Percentiles rank a stretch among this genome's conserved stretches.
phyloP scores from a whole-genome alignment of 2,113 vertebrate genomes.

The Engraulis encrasicolus region DNA sequence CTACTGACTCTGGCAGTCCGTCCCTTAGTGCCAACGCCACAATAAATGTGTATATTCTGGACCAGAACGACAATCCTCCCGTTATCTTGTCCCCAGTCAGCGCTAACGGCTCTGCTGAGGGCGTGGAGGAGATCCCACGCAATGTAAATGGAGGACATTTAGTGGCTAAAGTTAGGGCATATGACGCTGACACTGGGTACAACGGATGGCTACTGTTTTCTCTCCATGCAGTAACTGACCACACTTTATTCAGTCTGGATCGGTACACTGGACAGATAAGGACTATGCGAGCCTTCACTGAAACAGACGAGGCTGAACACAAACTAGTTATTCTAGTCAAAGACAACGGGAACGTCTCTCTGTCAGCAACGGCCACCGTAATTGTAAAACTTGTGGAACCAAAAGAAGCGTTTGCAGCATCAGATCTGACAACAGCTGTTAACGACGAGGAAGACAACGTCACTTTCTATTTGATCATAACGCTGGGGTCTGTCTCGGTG shows the following conservation, averaged over 20 bases:
- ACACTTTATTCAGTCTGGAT: slow-evolving; percentile 49
- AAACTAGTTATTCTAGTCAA: slow-evolving; percentile 57
- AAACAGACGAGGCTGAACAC: slow-evolving; percentile 47
- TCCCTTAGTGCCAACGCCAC: slow-evolving; percentile 58
- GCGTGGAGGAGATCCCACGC: slow-evolving; percentile 46
- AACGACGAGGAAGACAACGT: slow-evolving; percentile 39
- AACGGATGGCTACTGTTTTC: slow-evolving; percentile 52
- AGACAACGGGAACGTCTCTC: slow-evolving; percentile 54
- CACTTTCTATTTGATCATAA: slow-evolving; percentile 45
- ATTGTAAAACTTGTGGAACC: slow-evolving; percentile 38
- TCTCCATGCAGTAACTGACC: slow-evolving; percentile 41
- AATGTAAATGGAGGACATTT: slow-evolving; percentile 44
- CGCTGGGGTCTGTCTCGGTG: slow-evolving; percentile 41
- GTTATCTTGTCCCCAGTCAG: slow-evolving; percentile 50
- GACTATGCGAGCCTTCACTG: slow-evolving; percentile 38
- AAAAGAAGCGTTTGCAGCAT: slow-evolving; percentile 41
- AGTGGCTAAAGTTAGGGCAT: slow-evolving; percentile 49
- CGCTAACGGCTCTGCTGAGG: slow-evolving; percentile 47
- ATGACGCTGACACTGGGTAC: slow-evolving; percentile 54
- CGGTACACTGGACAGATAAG: slow-evolving; percentile 47
- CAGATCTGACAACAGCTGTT: slow-evolving; percentile 35
- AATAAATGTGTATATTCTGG: slow-evolving; percentile 54
- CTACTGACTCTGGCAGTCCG: slow-evolving; percentile 46
- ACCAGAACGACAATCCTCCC: slow-evolving; percentile 60
- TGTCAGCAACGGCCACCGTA: slow-evolving; percentile 34